Percentiles rank a stretch among this genome's conserved stretches.
Conservation (phyloP, 2,113 vertebrate genomes). For the Hymenochirus boettgeri region DNA sequence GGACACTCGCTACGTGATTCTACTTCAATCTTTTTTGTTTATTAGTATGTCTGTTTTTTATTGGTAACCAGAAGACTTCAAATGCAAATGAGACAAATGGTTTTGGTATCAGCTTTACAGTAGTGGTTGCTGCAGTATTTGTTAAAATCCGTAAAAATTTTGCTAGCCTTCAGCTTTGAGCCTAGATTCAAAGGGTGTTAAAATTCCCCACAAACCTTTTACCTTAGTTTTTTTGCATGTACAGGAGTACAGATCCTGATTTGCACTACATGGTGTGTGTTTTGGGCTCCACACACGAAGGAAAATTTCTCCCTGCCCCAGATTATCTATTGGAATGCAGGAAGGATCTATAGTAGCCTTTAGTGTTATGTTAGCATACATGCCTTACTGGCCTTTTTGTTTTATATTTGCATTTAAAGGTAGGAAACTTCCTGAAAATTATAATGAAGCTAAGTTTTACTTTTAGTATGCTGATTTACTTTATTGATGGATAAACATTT, state of each 20-base stretch:
- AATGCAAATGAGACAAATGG: conserved; percentile 73
- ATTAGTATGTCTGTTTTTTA: conserved; percentile 72
- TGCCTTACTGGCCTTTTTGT: conserved; percentile 72
- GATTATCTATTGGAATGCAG: conserved; percentile 68
- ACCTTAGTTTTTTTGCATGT: conserved; percentile 60
- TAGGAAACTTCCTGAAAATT: conserved; percentile 80
- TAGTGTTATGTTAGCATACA: conserved; percentile 75
- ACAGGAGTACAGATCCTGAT: conserved; percentile 64
- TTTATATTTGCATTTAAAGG: conserved; percentile 82
- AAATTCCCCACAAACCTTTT: conserved; percentile 66
- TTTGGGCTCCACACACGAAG: conserved; percentile 61
- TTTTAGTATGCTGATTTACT: conserved; percentile 85
- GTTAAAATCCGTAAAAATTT: conserved; percentile 84
- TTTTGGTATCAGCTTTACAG: conserved; percentile 82
- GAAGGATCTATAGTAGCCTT: conserved; percentile 75
- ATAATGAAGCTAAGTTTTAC: conserved; percentile 88
- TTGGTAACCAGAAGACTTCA: conserved; percentile 64
- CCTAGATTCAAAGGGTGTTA: conserved; percentile 65
- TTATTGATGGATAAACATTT: conserved; percentile 83
- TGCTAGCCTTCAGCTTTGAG: conserved; percentile 81
- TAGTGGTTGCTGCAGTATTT: conserved; percentile 81
- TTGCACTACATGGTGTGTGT: conserved; percentile 72
- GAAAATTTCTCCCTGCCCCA: conserved; percentile 50
- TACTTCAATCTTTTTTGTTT: conserved; percentile 74
- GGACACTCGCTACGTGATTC: conserved; percentile 71